These are phyloP conservation scores for Chromis chromis DNA, from an alignment of 2,797 vertebrate genomes.

Conservation along the genomic window DNA sequence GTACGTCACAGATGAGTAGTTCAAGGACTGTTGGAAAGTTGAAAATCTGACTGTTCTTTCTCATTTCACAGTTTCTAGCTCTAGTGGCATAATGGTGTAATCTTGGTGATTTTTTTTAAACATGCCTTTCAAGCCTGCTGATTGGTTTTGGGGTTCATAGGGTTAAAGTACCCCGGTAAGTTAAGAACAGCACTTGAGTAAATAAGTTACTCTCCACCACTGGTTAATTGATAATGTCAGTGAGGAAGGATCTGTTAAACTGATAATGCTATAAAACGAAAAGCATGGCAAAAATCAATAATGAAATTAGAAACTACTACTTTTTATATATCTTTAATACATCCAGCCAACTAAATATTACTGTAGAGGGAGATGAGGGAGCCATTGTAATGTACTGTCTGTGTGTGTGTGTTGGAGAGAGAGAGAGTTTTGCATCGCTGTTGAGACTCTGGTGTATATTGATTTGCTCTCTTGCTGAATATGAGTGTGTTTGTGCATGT, in stretches of 20 bases:
- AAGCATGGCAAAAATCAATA: slow-evolving; percentile 21
- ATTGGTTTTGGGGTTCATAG: no score
- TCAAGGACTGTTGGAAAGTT: no score
- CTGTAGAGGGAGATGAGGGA: slow-evolving; percentile 21
- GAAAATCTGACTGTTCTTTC: no score
- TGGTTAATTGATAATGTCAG: slow-evolving; percentile 2
- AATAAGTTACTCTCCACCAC: not conserved
- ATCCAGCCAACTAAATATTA: slow-evolving; percentile 26
- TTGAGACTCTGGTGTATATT: slow-evolving; percentile 56
- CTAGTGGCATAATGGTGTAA: no score
- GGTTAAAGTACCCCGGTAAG: not conserved
- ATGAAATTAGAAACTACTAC: slow-evolving; percentile 18
- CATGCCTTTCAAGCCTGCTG: no score
- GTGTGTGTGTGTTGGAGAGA: slow-evolving; percentile 14
- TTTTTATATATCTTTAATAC: slow-evolving; percentile 9
- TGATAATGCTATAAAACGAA: not conserved
- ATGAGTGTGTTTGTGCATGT: slow-evolving; percentile 22
- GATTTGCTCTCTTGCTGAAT: slow-evolving; percentile 66
- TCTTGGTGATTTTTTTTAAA: no score
- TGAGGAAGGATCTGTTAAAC: not conserved
- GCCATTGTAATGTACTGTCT: slow-evolving; percentile 21
- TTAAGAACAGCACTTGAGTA: not conserved
- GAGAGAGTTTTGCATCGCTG: slow-evolving; percentile 29
- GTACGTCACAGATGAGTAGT: no score
- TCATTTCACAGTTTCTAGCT: no score